Percentiles rank a stretch among this genome's conserved stretches.
Evolutionary conservation across 2,797 vertebrate genomes (phyloP).

Genomic region (Falco rusticolus): DNA sequence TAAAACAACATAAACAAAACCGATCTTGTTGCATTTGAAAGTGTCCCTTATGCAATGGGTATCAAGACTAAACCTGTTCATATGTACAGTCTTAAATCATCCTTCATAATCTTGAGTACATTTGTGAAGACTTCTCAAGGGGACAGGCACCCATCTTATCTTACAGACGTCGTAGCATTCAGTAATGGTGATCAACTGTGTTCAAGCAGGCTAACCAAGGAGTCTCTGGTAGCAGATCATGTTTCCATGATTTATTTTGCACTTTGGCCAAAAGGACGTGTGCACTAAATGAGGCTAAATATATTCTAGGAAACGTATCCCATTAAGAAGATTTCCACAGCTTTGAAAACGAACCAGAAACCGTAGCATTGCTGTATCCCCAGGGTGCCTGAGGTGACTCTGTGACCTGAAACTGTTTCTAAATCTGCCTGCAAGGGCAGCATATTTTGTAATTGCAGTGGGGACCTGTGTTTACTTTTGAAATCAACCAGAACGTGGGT

Average conservation of each 20-base stretch:
- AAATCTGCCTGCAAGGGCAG: neutral
- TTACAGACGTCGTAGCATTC: neutral
- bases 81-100: neutral
- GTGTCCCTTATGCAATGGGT: neutral
- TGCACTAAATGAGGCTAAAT: neutral
- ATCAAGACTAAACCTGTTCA: slow-evolving; percentile 16
- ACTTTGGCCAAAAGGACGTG: neutral
- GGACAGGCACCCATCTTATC: neutral
- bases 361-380: neutral
- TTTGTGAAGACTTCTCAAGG: neutral
- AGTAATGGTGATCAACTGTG: neutral
- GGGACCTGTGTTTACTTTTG: slow-evolving; percentile 34
- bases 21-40: neutral
- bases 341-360: neutral
- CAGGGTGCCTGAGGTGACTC: neutral
- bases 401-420: slow-evolving; percentile 33
- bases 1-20: slow-evolving; percentile 20
- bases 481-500: neutral
- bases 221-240: neutral
- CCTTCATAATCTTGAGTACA: neutral
- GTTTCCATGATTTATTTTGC: neutral
- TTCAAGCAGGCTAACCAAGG: neutral
- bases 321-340: neutral
- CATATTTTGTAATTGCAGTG: neutral
- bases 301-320: neutral